phyloP scores from a whole-genome alignment of 2,797 vertebrate species.

The Crocodylus rhombifer region DNA sequence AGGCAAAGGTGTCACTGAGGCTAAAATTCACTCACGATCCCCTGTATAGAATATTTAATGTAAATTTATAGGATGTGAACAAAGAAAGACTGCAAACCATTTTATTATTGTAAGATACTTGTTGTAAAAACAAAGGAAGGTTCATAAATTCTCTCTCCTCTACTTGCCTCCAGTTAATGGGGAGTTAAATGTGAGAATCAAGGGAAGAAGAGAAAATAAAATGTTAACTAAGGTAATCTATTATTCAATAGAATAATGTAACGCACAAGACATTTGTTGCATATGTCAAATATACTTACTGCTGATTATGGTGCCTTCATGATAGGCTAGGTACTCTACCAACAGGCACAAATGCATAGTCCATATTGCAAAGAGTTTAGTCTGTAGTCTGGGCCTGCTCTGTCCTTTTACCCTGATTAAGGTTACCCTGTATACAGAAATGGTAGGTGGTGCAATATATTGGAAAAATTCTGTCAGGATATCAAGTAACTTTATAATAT shows the following conservation, averaged over 20 bases:
- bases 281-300: not conserved
- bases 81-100: not conserved
- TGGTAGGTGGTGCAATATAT: not conserved
- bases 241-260: not conserved
- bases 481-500: not conserved
- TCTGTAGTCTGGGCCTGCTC: too few relatives aligned
- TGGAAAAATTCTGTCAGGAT: not conserved
- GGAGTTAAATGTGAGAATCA: not conserved
- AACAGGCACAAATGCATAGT: not conserved
- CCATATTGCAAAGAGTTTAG: not conserved
- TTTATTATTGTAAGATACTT: not conserved
- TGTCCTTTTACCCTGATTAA: too few relatives aligned
- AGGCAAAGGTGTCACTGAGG: not conserved
- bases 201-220: not conserved
- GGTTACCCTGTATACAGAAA: not conserved
- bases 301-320: not conserved
- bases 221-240: not conserved
- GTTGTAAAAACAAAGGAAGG: not conserved
- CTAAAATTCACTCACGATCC: conserved; percentile 16
- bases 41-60: not conserved
- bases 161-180: not conserved
- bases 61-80: not conserved
- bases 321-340: not conserved
- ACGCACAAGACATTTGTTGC: not conserved
- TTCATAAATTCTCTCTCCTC: not conserved